These are phyloP conservation scores for Lacerta agilis DNA, from an alignment of 2,797 vertebrate species.

Conservation along the genomic window DNA sequence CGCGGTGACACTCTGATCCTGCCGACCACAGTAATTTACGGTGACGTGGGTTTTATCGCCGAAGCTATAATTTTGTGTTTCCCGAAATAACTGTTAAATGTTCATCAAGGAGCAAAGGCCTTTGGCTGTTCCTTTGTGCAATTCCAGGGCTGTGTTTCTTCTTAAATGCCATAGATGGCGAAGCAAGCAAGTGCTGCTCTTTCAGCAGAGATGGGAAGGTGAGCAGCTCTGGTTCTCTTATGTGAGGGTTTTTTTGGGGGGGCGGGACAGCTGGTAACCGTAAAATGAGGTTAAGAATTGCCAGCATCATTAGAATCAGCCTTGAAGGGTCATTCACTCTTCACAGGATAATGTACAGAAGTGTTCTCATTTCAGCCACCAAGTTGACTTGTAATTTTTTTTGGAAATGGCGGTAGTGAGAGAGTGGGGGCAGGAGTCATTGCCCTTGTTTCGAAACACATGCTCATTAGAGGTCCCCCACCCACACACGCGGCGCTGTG, in stretches of 20 bases:
- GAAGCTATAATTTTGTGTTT: slow-evolving; percentile 68
- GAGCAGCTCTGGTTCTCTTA: background rate
- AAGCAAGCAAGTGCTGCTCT: slow-evolving; percentile 28
- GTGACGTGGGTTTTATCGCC: slow-evolving; percentile 57
- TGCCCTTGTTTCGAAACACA: too few relatives aligned
- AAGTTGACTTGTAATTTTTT: background rate
- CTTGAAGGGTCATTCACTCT: background rate
- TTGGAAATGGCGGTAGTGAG: background rate
- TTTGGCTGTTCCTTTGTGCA: slow-evolving; percentile 66
- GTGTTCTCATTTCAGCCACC: background rate
- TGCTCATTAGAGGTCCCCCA: too few relatives aligned
- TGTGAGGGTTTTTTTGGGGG: background rate
- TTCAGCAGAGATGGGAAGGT: slow-evolving; percentile 37
- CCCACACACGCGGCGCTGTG: too few relatives aligned
- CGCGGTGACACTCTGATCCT: background rate
- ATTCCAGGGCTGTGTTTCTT: slow-evolving; percentile 57
- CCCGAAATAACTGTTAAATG: slow-evolving; percentile 66
- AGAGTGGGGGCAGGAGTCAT: background rate
- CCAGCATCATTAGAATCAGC: background rate
- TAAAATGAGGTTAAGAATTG: background rate
- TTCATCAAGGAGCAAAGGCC: slow-evolving; percentile 60
- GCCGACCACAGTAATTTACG: slow-evolving; percentile 55
- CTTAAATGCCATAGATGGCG: background rate
- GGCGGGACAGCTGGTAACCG: background rate
- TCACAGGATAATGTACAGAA: background rate